Evolutionary conservation across 2,113 vertebrate species (phyloP).

Genomic region (Scatophagus argus): DNA sequence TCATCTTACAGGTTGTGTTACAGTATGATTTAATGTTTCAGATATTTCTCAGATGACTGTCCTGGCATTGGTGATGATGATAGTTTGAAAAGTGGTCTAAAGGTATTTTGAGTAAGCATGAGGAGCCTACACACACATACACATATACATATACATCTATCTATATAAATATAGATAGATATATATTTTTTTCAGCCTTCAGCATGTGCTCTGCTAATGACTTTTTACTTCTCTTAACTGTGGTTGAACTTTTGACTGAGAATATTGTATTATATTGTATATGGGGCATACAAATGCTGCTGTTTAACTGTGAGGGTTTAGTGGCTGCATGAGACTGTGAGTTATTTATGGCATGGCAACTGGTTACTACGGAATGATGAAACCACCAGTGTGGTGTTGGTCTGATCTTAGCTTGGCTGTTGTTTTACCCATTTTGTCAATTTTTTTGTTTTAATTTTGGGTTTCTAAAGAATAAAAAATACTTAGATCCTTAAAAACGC

Average conservation of each 20-base stretch:
- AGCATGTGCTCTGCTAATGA: slow-evolving; percentile 53
- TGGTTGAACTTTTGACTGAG: slow-evolving; percentile 34
- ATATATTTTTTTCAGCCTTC: slow-evolving; percentile 27
- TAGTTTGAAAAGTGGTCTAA: slow-evolving; percentile 29
- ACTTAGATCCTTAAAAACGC: slow-evolving; percentile 48
- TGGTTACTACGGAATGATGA: slow-evolving; percentile 29
- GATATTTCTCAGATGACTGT: slow-evolving; percentile 15
- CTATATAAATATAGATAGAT: too few relatives aligned
- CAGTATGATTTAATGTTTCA: slow-evolving; percentile 3
- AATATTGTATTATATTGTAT: slow-evolving; percentile 53
- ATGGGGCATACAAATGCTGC: slow-evolving; percentile 31
- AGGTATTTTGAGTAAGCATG: slow-evolving; percentile 38
- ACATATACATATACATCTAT: too few relatives aligned
- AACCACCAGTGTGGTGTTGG: slow-evolving; percentile 33
- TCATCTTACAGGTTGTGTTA: slow-evolving; percentile 25
- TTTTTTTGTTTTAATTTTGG: slow-evolving; percentile 34
- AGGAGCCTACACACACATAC: slow-evolving; percentile 41
- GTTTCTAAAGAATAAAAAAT: slow-evolving; percentile 40
- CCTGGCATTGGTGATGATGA: background rate
- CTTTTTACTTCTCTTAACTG: slow-evolving; percentile 18
- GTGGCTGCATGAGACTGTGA: slow-evolving; percentile 65
- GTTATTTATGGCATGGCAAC: slow-evolving; percentile 55
- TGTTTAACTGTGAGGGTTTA: slow-evolving; percentile 11
- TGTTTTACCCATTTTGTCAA: slow-evolving; percentile 29
- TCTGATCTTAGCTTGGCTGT: slow-evolving; percentile 47